These are phyloP conservation scores for Acromyrmex heyeri DNA, from an alignment of 1,140 invertebrate species.

Conservation along the genomic window DNA sequence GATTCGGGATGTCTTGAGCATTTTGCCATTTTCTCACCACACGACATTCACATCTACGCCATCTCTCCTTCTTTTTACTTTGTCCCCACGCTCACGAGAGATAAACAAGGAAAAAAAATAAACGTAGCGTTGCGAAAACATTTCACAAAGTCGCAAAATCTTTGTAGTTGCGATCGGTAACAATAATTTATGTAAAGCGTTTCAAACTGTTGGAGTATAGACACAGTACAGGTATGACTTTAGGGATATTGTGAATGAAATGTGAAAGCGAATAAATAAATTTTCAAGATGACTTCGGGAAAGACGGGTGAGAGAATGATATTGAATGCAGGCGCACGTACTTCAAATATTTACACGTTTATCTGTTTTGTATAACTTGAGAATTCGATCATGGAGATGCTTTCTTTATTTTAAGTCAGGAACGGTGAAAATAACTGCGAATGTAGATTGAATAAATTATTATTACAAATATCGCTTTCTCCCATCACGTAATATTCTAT, in stretches of 20 bases:
- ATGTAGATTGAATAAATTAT: slow-evolving; percentile 37
- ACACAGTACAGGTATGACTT: neutral
- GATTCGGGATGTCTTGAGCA: slow-evolving; percentile 69
- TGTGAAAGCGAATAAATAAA: slow-evolving; percentile 39
- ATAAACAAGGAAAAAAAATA: neutral
- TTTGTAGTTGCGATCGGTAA: neutral
- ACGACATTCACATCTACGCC: slow-evolving; percentile 54
- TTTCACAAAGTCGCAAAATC: slow-evolving; percentile 14
- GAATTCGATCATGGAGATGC: slow-evolving; percentile 14
- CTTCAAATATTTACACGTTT: slow-evolving; percentile 48
- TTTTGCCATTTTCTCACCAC: slow-evolving; percentile 68
- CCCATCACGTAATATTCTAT: neutral
- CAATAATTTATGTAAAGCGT: slow-evolving; percentile 25
- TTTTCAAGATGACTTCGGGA: slow-evolving; percentile 15
- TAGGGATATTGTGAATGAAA: neutral
- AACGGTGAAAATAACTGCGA: neutral
- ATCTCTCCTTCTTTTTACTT: slow-evolving; percentile 29
- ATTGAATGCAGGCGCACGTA: slow-evolving; percentile 35
- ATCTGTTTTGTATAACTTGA: slow-evolving; percentile 35
- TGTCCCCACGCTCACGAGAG: neutral
- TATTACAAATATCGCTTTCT: neutral
- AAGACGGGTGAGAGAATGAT: neutral
- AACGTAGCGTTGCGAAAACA: neutral
- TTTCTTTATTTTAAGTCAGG: slow-evolving; percentile 21
- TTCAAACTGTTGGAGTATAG: neutral